Base-by-base conservation (phyloP, 1,140 invertebrate species). In the Mesaphorura yosii region DNA sequence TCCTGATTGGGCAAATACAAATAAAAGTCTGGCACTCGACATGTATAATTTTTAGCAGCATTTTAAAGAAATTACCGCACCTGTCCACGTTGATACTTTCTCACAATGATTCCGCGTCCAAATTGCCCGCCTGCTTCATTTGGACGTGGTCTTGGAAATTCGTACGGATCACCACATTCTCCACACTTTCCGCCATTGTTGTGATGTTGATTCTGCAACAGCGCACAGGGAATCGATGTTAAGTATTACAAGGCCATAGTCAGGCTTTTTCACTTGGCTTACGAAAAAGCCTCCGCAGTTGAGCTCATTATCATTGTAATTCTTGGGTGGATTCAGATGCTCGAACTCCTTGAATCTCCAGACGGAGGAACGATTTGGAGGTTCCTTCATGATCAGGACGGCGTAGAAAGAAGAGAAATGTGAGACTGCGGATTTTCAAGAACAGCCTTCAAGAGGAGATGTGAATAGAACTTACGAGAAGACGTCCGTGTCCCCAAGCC, bases 291-390 rank as follows among this genome's bases (percentile, higher is more conserved):
- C 75, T 7, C 75, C 75, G 55, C 75, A 76, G 60, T 72, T 74
- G 0, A 73, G 64, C 57, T 73, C 72, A 48, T 70, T 72, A 57
- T 76, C 75, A 60, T 75, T 69, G 60, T 75, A 76, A 62, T 76
- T 74, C n/a, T 67, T 64, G 3, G 70, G 69, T 27, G 69, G 69
- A 19, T 63, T 57, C 17, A 15, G 29, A 5, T 29, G 17, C 2
- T 40, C 25, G 38, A 12, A 51, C 34, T 51, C 49, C 29, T 15
- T 20, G 20, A 51, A 44, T 26, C 75, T 59, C 75, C 75, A 77
- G 66, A 73, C 69, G 23, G 68, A 68, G 58, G 73, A 72, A 44
- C 75, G 73, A 46, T 78, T 76, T 2, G 78, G 74, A 0, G 83
- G 83, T 57, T 78, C 72, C 10, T 34, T 34, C 10, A 34, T 10